A percentile compares a stretch with the other conserved stretches of the same genome.
Evolutionary conservation across 2,113 vertebrate species (phyloP).

Genomic region (Calidris pygmaea): DNA sequence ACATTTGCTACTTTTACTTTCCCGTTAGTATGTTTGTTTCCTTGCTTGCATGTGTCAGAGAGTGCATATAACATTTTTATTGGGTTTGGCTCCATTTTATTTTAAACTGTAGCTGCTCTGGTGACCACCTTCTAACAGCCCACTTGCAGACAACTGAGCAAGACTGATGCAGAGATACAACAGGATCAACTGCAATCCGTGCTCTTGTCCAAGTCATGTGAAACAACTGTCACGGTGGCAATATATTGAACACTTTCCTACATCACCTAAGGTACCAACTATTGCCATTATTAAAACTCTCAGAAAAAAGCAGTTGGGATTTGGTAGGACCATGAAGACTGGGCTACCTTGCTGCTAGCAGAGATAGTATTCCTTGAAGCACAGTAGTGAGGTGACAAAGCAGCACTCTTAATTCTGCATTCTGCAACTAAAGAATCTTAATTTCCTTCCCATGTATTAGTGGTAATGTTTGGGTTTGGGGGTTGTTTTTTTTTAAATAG

Average conservation of each 20-base stretch:
- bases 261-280: neutral
- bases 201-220: fast-evolving
- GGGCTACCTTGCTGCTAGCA: neutral
- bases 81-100: neutral
- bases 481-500: neutral
- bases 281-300: neutral
- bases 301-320: neutral
- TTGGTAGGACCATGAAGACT: neutral
- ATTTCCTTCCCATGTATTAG: neutral
- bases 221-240: neutral
- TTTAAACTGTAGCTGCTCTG: neutral
- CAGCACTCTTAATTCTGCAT: neutral
- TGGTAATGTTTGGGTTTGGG: no score
- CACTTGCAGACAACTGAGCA: neutral
- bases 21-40: neutral
- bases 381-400: neutral
- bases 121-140: neutral
- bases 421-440: neutral
- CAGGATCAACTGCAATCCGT: neutral
- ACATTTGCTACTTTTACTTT: neutral
- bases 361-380: neutral
- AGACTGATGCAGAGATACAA: neutral
- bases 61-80: fast-evolving
- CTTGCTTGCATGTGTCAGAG: neutral
- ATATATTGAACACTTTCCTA: neutral